Base-by-base conservation (phyloP, 2,113 vertebrate species). In the Morone chrysops region DNA sequence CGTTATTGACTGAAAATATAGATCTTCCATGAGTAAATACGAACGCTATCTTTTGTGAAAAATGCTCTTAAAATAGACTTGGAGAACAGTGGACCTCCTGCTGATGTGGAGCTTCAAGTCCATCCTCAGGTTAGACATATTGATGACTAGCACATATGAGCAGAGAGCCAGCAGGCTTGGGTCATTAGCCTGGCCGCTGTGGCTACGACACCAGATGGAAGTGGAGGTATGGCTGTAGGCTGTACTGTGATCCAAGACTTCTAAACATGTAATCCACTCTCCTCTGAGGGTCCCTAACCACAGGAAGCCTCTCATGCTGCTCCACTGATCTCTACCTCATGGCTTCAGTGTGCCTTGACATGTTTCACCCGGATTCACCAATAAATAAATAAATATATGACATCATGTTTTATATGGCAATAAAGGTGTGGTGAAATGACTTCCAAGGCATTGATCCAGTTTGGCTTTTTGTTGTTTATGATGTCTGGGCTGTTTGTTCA, bases 181-280 rank as follows among this genome's bases (percentile, higher is more conserved):
- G 88, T 93, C 87, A 91, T 93, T 92, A 93, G 65, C 67, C 48
- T 5, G 63, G 74, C 77, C 63, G 84, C 73, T 72, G 83, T 61
- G 72, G 82, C 85, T 78, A 76, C 14, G 40, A 77, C 85, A 80
- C 69, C 88, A 93, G 92, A 90, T 84, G 88, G 87, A 92, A 81
- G 75, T 70, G 87, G 70, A 83, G 82, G 81, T 78, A 82, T 90
- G 84, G 85, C 92, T 92, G 73, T 84, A 86, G 89, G 92, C 89
- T 88, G 80, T 57, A 40, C 89, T 93, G 86, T 92, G 92, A 93
- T 93, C 89, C 89, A 65, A 81, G 86, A 85, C 92, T 83, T 92
- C 89, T 90, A 83, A 90, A 91, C 86, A 87, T 81, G 78, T 89
- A 87, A 91, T 85, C 87, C 80, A 82, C 75, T 85, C 84, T 85